Base-by-base conservation (phyloP, 2,113 vertebrate genomes). In the Colossoma macropomum region DNA sequence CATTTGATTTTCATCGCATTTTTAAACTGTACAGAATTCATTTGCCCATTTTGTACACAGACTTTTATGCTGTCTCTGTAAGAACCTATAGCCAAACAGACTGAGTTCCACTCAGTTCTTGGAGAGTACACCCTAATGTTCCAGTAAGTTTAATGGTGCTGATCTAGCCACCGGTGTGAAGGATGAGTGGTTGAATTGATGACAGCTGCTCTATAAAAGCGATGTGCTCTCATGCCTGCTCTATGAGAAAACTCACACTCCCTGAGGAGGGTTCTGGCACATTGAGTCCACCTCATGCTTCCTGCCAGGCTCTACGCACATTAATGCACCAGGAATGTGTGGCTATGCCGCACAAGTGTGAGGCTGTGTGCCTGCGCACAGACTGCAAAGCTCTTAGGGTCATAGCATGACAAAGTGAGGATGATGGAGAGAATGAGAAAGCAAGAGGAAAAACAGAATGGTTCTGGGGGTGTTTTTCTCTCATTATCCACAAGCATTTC, bases 121-220 rank as follows among this genome's bases (percentile, higher is more conserved):
- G 72, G 52, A 4, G 34, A 71, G 74, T 74, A 69, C 68, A 77
- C 0, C 25, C 38, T 65, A 78, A 75, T 63, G 69, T 62, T 81
- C 52, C 75, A 65, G 56, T 65, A 56, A 72, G 75, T 75, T 63
- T 82, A 79, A 81, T 65, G 73, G 38, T 30, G 32, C 68, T 68
- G 63, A 76, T 72, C 41, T 79, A 75, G 79, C 59, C 74, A 73
- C 71, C 30, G 50, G 56, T 52, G 10, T 77, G 50, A 81, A 78
- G 59, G 68, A 84, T 59, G 66, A 82, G 82, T 70, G 30, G 32
- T 62, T 75, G 41, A 84, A 84, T 45, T 27, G 83, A 70, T 75
- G 82, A 87, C 86, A 82, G 79, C 86, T 85, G 83, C 63, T 84
- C 79, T 74, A 78, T 84, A 81, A 81, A 84, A 81, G 74, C 72